These are phyloP conservation scores for Sinopyrophorus schimmeli DNA, from an alignment of 2,888 invertebrate species.

Conservation along the genomic window DNA sequence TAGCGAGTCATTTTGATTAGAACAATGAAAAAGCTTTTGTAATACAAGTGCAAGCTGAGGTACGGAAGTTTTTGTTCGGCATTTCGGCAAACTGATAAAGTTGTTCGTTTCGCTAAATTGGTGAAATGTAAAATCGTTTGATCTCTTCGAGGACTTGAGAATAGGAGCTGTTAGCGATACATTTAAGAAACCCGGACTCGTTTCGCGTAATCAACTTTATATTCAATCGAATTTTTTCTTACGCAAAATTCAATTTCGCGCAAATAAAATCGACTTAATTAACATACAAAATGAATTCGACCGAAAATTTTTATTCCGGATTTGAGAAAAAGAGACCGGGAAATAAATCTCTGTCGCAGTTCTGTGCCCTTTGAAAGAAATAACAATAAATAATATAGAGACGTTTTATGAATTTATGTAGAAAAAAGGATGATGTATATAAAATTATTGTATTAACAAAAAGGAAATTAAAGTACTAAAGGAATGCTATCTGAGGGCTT, in stretches of 20 bases:
- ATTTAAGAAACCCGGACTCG: constrained; percentile 25
- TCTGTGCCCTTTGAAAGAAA: constrained; percentile 1
- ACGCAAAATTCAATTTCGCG: no score
- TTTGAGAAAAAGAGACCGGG: background rate
- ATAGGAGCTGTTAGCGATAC: constrained; percentile 26
- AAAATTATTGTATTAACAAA: constrained; percentile 8
- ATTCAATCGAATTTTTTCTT: constrained; percentile 22
- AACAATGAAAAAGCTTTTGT: no score
- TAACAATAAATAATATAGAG: constrained; percentile 5
- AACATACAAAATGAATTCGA: constrained; percentile 12
- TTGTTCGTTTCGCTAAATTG: constrained; percentile 25
- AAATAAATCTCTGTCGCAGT: constrained; percentile 9
- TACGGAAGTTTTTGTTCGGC: no score
- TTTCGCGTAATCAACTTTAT: constrained; percentile 24
- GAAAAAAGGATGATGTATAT: constrained; percentile 7
- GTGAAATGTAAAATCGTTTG: constrained; percentile 28
- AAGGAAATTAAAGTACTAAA: constrained; percentile 12
- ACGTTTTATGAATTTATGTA: no score
- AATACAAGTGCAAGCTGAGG: no score
- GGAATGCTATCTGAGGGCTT: constrained; percentile 13
- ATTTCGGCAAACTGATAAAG: no score
- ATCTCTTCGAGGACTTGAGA: constrained; percentile 24
- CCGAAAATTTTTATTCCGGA: constrained; percentile 5
- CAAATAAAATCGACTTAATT: no score
- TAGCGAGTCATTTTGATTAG: no score